These are phyloP conservation scores for Ophraella communa DNA, from an alignment of 2,888 invertebrate species.

Conservation along the genomic window DNA sequence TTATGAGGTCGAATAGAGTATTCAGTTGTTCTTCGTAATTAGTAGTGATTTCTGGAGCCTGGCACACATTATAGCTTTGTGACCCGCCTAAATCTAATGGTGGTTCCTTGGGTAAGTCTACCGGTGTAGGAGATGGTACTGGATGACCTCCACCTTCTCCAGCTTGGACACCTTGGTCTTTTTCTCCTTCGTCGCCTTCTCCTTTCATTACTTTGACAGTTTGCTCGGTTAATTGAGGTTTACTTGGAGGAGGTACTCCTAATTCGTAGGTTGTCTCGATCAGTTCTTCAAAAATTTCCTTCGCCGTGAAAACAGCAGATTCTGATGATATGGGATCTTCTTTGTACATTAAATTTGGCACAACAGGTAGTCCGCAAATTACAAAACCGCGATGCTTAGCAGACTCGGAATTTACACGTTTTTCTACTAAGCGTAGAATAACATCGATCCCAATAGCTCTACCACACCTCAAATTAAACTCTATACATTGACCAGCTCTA, in stretches of 20 bases:
- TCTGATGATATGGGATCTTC: slow-evolving; percentile 57
- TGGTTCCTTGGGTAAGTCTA: background rate
- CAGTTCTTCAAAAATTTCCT: slow-evolving; percentile 57
- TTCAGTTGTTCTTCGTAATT: slow-evolving; percentile 53
- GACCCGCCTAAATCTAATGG: slow-evolving; percentile 40
- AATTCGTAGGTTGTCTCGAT: slow-evolving; percentile 44
- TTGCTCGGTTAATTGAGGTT: slow-evolving; percentile 39
- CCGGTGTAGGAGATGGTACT: background rate
- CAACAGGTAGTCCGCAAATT: slow-evolving; percentile 69
- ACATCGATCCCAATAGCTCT: slow-evolving; percentile 62
- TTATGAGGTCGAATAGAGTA: slow-evolving; percentile 51
- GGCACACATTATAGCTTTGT: slow-evolving; percentile 40
- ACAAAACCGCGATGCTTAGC: slow-evolving; percentile 70
- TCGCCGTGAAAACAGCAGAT: slow-evolving; percentile 56
- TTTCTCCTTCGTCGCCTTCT: slow-evolving; percentile 40
- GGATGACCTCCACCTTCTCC: slow-evolving; percentile 25
- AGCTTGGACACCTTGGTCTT: slow-evolving; percentile 44
- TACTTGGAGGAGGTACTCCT: slow-evolving; percentile 36
- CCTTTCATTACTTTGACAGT: slow-evolving; percentile 34
- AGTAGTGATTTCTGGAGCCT: slow-evolving; percentile 41
- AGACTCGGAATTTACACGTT: slow-evolving; percentile 62
- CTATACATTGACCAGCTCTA: slow-evolving; percentile 65
- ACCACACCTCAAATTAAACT: slow-evolving; percentile 65
- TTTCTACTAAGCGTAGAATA: slow-evolving; percentile 63
- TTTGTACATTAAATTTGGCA: slow-evolving; percentile 59